Conservation (phyloP, 2,797 vertebrate species). For the Geotrypetes seraphini region DNA sequence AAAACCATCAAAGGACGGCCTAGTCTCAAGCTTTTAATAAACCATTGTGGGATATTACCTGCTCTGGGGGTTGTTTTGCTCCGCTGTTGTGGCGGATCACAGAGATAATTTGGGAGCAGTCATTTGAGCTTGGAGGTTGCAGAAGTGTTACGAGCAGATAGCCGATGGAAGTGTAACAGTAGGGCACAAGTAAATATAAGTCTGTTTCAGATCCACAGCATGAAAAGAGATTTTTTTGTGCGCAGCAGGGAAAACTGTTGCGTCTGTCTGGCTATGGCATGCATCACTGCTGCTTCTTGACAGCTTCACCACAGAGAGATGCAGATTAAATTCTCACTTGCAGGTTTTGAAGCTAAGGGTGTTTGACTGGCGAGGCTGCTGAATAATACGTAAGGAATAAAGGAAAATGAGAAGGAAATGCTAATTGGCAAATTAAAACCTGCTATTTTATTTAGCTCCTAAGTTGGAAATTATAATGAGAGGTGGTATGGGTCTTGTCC, state of each 20-base stretch:
- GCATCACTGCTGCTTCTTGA: constrained; percentile 50
- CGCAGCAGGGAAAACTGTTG: constrained; percentile 32
- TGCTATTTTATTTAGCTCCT: constrained; percentile 78
- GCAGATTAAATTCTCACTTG: constrained; percentile 52
- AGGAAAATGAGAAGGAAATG: constrained; percentile 68
- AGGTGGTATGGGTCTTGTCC: constrained; percentile 65
- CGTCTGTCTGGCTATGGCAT: constrained; percentile 33
- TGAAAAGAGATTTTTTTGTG: constrained; percentile 19
- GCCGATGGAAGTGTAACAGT: constrained; percentile 28
- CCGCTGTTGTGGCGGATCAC: no score
- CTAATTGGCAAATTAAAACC: constrained; percentile 81
- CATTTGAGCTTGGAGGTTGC: neutral
- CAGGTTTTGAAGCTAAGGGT: constrained; percentile 63
- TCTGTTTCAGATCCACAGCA: constrained; percentile 11
- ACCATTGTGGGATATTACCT: no score
- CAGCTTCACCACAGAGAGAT: constrained; percentile 44
- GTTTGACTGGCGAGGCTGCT: constrained; percentile 54
- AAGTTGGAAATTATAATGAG: constrained; percentile 71
- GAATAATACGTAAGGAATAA: constrained; percentile 64
- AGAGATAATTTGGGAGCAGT: no score
- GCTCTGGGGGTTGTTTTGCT: no score
- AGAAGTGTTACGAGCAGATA: constrained; percentile 5
- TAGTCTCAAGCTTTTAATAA: no score
- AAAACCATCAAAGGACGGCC: no score
- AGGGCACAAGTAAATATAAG: constrained; percentile 41